Evolutionary conservation across 1,140 invertebrate species (phyloP), one percentile per base, ranked within the genome.

Genomic region (Pogonognathellus flavescens): DNA sequence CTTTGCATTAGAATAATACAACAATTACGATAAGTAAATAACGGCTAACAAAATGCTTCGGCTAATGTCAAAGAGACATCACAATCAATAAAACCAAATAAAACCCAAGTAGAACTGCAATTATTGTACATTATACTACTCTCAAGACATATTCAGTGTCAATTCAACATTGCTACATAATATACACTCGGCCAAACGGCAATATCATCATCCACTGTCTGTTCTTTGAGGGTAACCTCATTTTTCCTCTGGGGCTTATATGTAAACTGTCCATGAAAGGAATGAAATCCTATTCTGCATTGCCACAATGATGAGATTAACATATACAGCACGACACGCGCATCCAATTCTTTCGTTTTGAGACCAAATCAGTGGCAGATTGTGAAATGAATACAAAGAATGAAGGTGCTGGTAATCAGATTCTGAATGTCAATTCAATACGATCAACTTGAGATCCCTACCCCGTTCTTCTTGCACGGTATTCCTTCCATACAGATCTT

Each of bases 261-360:
- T 49, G 70, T 76, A 76, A 50, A 76, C 41, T 76, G 70, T 76
- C 70, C 70, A 76, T 76, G 70, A 76, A 76, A 16, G 70, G 70
- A 76, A 76, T 76, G 70, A 76, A 76, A 76, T 76, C 70, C 70
- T 76, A 76, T 76, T 76, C 41, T 76, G 22, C 70, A 76, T 76
- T 66, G 62, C 14, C 31, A 41, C 31, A 41, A 41, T 41, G 31
- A 25, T 66, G 62, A 66, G 62, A 66, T 66, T 66, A 66, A 31
- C 62, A 66, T 66, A 66, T 66, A 31, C 22, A 25, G 25, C 62
- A 76, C 31, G 70, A 76, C 70, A 76, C 70, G 70, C 70, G 70
- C 41, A 49, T 50, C 31, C 70, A 76, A 66, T 76, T 41, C 70
- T 31, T 41, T 50, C 25, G 49, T 76, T 76, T 57, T 76, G 49